A percentile compares a stretch with the other conserved stretches of the same genome.
These are phyloP conservation scores for Doryteuthis pealeii DNA, from an alignment of 1,140 invertebrate species.

Conservation along the genomic window DNA sequence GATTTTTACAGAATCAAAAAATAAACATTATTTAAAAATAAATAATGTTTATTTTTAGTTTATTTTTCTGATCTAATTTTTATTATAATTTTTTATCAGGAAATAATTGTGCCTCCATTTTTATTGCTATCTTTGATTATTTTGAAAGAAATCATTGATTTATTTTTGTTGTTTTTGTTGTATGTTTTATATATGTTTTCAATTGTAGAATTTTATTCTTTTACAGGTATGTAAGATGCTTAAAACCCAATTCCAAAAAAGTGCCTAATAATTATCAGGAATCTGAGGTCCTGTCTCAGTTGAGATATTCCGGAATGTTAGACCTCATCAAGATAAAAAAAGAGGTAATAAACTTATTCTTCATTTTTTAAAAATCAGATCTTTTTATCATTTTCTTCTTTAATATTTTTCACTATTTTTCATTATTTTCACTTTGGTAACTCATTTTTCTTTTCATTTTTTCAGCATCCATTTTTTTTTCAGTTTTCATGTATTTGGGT, in stretches of 20 bases:
- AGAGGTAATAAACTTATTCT: conserved; percentile 54
- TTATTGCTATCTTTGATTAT: too few relatives aligned
- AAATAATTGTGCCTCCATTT: too few relatives aligned
- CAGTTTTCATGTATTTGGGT: too few relatives aligned
- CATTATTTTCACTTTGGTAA: neutral
- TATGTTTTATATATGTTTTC: neutral
- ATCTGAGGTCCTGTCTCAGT: conserved; percentile 82
- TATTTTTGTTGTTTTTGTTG: too few relatives aligned
- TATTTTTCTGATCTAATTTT: too few relatives aligned
- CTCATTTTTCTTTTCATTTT: neutral
- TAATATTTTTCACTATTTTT: neutral
- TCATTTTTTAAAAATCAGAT: neutral
- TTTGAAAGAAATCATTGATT: too few relatives aligned
- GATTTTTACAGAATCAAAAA: too few relatives aligned
- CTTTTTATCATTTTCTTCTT: neutral
- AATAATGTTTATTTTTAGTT: too few relatives aligned
- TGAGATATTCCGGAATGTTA: conserved; percentile 92
- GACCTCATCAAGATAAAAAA: conserved; percentile 92
- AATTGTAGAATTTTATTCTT: neutral
- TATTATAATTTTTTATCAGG: too few relatives aligned
- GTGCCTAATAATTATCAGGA: conserved; percentile 81
- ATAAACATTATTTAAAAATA: too few relatives aligned
- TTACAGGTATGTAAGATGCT: conserved; percentile 85
- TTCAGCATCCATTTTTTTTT: too few relatives aligned
- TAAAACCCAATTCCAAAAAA: conserved; percentile 91